Evolutionary conservation across 2,888 invertebrate genomes (phyloP).

Genomic region (Nowickia ferox): DNA sequence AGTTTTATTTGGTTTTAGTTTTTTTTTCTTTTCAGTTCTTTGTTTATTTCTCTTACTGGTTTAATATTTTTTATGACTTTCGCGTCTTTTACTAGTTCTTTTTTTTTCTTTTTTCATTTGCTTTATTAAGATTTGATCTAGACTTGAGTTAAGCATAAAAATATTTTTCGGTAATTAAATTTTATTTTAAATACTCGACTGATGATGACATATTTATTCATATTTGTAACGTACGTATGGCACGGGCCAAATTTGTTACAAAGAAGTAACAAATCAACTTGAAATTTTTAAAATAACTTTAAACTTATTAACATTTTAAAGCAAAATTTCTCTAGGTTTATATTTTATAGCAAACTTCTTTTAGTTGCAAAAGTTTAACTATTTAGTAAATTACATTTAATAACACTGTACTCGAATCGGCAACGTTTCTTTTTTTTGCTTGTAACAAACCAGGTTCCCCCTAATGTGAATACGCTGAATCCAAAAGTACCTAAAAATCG

Average conservation of each 20-base stretch:
- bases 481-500: no score
- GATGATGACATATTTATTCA: slow-evolving; percentile 63
- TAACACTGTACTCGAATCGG: no score
- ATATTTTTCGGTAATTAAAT: slow-evolving; percentile 71
- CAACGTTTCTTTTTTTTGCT: no score
- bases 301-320: background rate
- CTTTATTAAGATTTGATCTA: slow-evolving; percentile 59
- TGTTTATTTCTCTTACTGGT: slow-evolving; percentile 26
- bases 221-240: slow-evolving; percentile 55
- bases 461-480: no score
- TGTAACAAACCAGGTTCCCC: no score
- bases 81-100: background rate
- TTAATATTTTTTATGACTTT: slow-evolving; percentile 17
- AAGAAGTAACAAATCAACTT: background rate
- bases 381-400: no score
- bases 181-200: slow-evolving; percentile 60
- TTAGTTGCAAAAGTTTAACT: no score
- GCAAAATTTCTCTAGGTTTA: background rate
- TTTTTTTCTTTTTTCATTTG: slow-evolving; percentile 13
- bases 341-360: no score
- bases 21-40: slow-evolving; percentile 7
- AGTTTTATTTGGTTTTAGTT: slow-evolving; percentile 9
- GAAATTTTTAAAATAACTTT: background rate
- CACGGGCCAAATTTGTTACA: slow-evolving; percentile 61
- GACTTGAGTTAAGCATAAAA: slow-evolving; percentile 64